Evolutionary conservation across 2,113 vertebrate species (phyloP), one percentile per base, ranked within the genome.

Genomic region (Zosterops pallidus): DNA sequence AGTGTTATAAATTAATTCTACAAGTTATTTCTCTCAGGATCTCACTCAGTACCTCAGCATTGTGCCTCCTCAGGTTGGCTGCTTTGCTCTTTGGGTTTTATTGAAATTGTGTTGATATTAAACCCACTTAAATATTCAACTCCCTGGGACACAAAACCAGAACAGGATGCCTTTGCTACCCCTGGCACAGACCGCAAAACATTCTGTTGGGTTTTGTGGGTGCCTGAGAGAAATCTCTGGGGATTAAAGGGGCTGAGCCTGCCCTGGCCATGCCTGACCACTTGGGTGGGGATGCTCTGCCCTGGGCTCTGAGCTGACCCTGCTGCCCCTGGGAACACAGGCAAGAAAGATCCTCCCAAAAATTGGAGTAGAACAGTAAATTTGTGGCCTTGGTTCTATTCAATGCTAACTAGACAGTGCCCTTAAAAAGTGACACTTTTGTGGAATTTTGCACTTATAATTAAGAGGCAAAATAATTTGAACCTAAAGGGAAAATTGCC

Each of bases 1-100:
- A 35, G 60, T 31, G 63, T 90, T 90, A 52, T 83, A 86, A 92
- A 94, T 93, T n/a, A 78, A 94, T 86, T 88, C 85, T 2, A 13
- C 1, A 9, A 31, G 56, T 75, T 88, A 77, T 94, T 92, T 95
- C 92, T 92, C 72, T 81, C 0, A 12, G 81, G 76, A 46, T 89
- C 60, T 91, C 6, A 1, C 60, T 70, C 60, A 64, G 79, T 60
- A 83, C 49, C 57, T 94, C 64, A 49, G 83, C 52, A 50, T 65
- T 52, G 55, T 74, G 63, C 35, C n/a, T 67, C 33, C 72, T 86
- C 28, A 59, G 68, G 24, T 9, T 80, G 75, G 64, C 79, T 92
- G 59, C 77, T 86, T 17, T 60, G 83, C 88, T 93, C 76, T 60
- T 64, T 81, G 90, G 68, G 33, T 89, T 90, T 90, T 50, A 80